Evolutionary conservation across 2,113 vertebrate genomes (phyloP).

Genomic region (Scartelaos histophorus): DNA sequence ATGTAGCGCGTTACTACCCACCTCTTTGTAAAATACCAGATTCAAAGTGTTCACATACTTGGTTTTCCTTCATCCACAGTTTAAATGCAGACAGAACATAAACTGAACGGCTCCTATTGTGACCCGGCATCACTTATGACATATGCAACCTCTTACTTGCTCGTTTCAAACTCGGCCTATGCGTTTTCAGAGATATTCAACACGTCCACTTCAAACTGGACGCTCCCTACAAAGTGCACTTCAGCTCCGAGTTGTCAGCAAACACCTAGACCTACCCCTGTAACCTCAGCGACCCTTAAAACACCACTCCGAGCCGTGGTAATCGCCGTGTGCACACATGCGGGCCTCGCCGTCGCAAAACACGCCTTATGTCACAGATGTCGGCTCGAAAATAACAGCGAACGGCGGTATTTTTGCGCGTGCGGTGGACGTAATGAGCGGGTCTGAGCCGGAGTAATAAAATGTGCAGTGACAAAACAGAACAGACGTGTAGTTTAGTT

Average conservation of each 20-base stretch:
- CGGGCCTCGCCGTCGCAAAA: background rate
- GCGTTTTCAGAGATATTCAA: conserved; percentile 27
- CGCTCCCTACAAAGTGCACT: conserved; percentile 64
- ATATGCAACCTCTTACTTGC: background rate
- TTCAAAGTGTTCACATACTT: too few relatives aligned
- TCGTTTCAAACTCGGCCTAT: background rate
- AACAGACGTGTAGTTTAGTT: conserved; percentile 1
- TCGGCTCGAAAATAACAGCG: background rate
- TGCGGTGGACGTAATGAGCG: conserved; percentile 23
- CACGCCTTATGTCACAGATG: conserved; percentile 27
- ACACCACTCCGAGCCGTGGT: conserved; percentile 16
- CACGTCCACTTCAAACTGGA: conserved; percentile 32
- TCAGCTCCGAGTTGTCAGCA: conserved; percentile 58
- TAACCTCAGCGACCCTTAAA: conserved; percentile 21
- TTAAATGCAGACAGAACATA: too few relatives aligned
- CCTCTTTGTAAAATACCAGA: too few relatives aligned
- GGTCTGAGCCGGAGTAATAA: conserved; percentile 34
- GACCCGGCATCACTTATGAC: background rate
- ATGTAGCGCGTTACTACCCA: too few relatives aligned
- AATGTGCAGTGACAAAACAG: conserved; percentile 12
- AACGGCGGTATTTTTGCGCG: conserved; percentile 16
- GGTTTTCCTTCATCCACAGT: too few relatives aligned
- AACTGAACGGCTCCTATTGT: too few relatives aligned
- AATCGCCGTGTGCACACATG: conserved; percentile 17
- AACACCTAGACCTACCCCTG: conserved; percentile 54